Evolutionary conservation across 2,113 vertebrate genomes (phyloP).

Genomic region (Ailuropoda melanoleuca): DNA sequence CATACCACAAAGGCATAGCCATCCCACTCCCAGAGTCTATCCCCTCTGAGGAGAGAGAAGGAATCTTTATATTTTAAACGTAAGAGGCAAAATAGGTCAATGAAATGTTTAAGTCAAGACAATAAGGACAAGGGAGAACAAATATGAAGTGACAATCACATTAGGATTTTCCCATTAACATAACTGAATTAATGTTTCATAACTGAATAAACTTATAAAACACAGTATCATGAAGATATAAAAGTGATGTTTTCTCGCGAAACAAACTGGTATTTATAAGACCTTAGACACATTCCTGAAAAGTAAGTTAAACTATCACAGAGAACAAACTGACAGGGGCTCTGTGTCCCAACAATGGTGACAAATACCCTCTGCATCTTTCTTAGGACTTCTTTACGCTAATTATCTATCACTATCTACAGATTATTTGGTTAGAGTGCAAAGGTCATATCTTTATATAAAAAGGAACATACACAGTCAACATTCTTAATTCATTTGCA

Average conservation of each 20-base stretch:
- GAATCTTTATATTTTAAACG: background rate
- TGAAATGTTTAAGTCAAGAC: background rate
- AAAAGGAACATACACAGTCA: background rate
- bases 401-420: background rate
- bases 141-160: background rate
- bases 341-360: background rate
- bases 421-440: background rate
- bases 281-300: background rate
- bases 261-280: background rate
- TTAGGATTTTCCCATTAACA: background rate
- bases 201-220: background rate
- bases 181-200: background rate
- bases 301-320: background rate
- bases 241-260: background rate
- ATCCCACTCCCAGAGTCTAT: background rate
- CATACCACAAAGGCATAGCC: background rate
- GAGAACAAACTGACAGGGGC: background rate
- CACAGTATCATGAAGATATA: background rate
- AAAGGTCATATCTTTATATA: background rate
- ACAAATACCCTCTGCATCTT: background rate
- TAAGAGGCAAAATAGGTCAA: background rate
- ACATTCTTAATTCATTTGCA: background rate
- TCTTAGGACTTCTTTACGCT: background rate
- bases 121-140: background rate
- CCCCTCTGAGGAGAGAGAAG: background rate